Conservation (phyloP, 2,888 invertebrate genomes). For the Mechanitis mazaeus region DNA sequence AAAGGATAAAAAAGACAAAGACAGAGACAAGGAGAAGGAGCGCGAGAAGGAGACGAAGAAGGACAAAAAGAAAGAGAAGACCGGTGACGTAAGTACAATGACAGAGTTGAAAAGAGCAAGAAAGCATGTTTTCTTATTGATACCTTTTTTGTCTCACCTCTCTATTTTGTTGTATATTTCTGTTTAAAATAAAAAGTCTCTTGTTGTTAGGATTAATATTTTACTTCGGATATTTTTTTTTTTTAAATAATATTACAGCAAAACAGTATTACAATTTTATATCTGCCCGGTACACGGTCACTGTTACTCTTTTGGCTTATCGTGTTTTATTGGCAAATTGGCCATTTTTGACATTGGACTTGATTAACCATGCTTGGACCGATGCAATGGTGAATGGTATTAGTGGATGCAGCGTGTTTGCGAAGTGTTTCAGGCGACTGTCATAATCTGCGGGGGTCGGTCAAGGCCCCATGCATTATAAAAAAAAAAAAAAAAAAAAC, state of each 20-base stretch:
- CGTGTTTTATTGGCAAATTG: not conserved
- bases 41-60: slow-evolving; percentile 71
- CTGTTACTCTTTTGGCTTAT: not conserved
- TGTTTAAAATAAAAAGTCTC: too few relatives aligned
- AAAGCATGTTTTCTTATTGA: not conserved
- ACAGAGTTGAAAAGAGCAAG: not conserved
- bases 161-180: too few relatives aligned
- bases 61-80: slow-evolving; percentile 63
- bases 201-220: too few relatives aligned
- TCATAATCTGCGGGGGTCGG: slow-evolving; percentile 63
- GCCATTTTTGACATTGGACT: too few relatives aligned
- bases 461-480: slow-evolving; percentile 28
- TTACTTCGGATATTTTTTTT: slow-evolving; percentile 2
- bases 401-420: slow-evolving; percentile 1
- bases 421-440: slow-evolving; percentile 40
- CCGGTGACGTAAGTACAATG: slow-evolving; percentile 32
- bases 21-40: slow-evolving; percentile 61
- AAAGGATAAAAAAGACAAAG: slow-evolving; percentile 80
- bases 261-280: too few relatives aligned
- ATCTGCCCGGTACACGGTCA: too few relatives aligned
- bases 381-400: not conserved
- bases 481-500: slow-evolving; percentile 13
- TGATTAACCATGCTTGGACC: too few relatives aligned
- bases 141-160: too few relatives aligned
- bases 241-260: not conserved